A percentile compares a stretch with the other conserved stretches of the same genome.
Conservation (phyloP, 1,140 invertebrate genomes). For the Mycetomoellerius zeteki region DNA sequence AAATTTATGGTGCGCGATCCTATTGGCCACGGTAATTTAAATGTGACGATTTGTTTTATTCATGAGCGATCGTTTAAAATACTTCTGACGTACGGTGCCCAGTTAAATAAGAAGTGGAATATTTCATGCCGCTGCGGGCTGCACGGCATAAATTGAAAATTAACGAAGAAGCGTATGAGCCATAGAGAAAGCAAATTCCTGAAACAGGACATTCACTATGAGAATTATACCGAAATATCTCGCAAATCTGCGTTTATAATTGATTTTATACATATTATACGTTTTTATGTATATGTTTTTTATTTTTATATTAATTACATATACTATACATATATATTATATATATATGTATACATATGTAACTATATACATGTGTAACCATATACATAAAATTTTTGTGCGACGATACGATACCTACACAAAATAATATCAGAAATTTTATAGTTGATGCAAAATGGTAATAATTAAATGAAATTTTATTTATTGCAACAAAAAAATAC, state of each 20-base stretch:
- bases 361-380: background rate
- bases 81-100: conserved; percentile 58
- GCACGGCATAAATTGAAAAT: conserved; percentile 65
- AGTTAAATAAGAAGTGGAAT: conserved; percentile 66
- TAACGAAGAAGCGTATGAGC: conserved; percentile 48
- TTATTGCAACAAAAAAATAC: background rate
- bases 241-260: background rate
- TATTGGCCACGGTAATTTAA: conserved; percentile 64
- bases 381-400: background rate
- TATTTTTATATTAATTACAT: background rate
- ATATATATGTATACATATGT: background rate
- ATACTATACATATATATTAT: background rate
- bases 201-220: conserved; percentile 25
- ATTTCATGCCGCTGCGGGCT: conserved; percentile 51
- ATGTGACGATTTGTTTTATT: conserved; percentile 67
- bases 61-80: conserved; percentile 65
- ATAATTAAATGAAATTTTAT: background rate
- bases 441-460: background rate
- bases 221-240: background rate
- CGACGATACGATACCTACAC: background rate
- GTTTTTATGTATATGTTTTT: background rate
- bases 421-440: background rate
- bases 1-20: conserved; percentile 64
- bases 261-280: background rate
- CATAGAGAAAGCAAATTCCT: conserved; percentile 47